Base-by-base conservation (phyloP, 2,113 vertebrate species). In the Panthera uncia region DNA sequence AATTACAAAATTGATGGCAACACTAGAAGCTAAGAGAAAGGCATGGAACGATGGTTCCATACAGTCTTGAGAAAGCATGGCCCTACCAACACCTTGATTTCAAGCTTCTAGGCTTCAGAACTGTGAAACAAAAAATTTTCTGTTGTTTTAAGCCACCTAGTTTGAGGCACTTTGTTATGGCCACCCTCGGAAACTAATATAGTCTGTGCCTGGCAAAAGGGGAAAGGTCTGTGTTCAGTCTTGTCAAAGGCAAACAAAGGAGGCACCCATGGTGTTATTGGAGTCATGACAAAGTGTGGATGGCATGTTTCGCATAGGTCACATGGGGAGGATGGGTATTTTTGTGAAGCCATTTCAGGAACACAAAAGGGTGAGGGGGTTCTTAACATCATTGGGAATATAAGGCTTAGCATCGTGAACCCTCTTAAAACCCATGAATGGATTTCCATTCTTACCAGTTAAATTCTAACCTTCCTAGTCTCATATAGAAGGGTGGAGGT, bases 401-500 rank as follows among this genome's bases (percentile, higher is more conserved):
- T 8, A 36, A 11, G 15, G 29, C 25, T 88, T 33, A 89, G 57
- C 2, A 27, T 10, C 41, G 2, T 48, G 27, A 81, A 10, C 14
- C 14, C 15, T 36, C 13, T 79, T 91, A 55, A 82, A 85, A 82
- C 45, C 25, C 11, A 25, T 36, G 19, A 29, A 23, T 86, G 16
- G 23, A 36, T 19, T 83, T 95, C 19, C 23, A 80, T 14, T 29
- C 1, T 29, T 73, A 6, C 7, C 23, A 23, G 19, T 69, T 52
- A 76, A 55, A 63, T 61, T 50, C 27, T 63, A 41, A 19, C 0
- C 1, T 45, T 55, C n/a, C 63, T 45, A 25, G 31, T 65, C 50
- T 48, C 55, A 84, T 16, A 4, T 13, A 4, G 12, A 38, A 27
- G 38, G 69, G 1, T 7, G 18, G 9, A 14, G 25, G 1, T 0